Conservation (phyloP, 2,888 invertebrate species). For the Troides aeacus region DNA sequence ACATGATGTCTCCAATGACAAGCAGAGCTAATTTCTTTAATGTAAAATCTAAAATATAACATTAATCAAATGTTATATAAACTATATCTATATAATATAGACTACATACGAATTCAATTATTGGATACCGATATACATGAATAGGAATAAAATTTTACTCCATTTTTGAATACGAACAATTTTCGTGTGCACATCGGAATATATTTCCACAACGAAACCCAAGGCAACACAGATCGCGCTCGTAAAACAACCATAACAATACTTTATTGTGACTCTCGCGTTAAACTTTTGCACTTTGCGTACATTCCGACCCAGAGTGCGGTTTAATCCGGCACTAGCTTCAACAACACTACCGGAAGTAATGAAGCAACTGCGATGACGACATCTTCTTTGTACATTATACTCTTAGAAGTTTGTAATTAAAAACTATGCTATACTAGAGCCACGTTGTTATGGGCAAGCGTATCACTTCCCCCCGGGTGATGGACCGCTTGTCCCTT, state of each 20-base stretch:
- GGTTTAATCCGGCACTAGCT: slow-evolving; percentile 10
- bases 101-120: no score
- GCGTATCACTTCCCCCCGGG: no score
- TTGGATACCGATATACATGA: no score
- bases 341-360: slow-evolving; percentile 8
- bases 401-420: not conserved
- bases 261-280: slow-evolving; percentile 45
- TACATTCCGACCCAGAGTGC: slow-evolving; percentile 33
- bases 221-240: slow-evolving; percentile 45
- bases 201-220: slow-evolving; percentile 30
- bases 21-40: no score
- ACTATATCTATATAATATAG: no score
- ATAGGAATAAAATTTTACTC: no score
- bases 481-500: no score
- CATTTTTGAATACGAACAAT: not conserved
- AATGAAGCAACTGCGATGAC: slow-evolving; percentile 4
- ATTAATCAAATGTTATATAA: no score
- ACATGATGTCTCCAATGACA: no score
- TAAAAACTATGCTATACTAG: no score
- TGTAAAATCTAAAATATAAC: no score
- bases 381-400: not conserved
- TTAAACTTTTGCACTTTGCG: slow-evolving; percentile 45
- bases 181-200: slow-evolving; percentile 11
- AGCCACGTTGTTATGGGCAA: no score
- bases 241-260: slow-evolving; percentile 50